Conservation (phyloP, 2,888 invertebrate species). For the Alloscopus bannaensis region DNA sequence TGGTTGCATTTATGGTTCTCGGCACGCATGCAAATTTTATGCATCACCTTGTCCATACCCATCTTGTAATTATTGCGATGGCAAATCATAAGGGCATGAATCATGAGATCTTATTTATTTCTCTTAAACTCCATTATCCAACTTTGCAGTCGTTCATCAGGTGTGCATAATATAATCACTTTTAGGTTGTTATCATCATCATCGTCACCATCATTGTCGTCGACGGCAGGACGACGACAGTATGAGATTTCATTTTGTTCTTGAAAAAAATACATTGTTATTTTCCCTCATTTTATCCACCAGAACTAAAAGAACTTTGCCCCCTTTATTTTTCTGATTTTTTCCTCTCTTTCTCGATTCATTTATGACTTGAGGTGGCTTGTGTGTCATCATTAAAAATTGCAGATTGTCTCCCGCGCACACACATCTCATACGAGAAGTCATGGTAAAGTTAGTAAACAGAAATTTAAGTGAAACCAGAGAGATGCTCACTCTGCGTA, state of each 20-base stretch:
- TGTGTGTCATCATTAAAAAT: too few relatives aligned
- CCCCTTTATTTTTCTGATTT: too few relatives aligned
- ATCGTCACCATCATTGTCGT: conserved; percentile 10
- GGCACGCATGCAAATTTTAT: conserved; percentile 65
- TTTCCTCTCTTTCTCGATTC: too few relatives aligned
- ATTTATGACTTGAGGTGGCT: too few relatives aligned
- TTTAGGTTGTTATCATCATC: neutral
- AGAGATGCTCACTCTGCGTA: conserved; percentile 26
- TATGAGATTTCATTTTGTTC: too few relatives aligned
- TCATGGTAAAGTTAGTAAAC: neutral
- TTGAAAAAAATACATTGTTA: neutral
- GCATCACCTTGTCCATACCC: conserved; percentile 50
- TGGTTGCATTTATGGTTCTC: conserved; percentile 49
- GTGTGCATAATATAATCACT: too few relatives aligned
- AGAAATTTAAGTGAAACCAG: conserved; percentile 11
- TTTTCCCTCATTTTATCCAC: conserved; percentile 2
- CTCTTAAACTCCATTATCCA: conserved; percentile 18
- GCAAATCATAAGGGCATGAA: conserved; percentile 34
- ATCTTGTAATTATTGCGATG: conserved; percentile 40
- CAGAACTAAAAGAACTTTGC: conserved; percentile 47
- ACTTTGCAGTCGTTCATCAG: too few relatives aligned
- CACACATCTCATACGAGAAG: too few relatives aligned
- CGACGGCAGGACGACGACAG: too few relatives aligned
- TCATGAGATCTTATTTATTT: conserved; percentile 54
- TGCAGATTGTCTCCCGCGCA: too few relatives aligned